Evolutionary conservation across 2,797 vertebrate genomes (phyloP).

Genomic region (Megaceryle alcyon): DNA sequence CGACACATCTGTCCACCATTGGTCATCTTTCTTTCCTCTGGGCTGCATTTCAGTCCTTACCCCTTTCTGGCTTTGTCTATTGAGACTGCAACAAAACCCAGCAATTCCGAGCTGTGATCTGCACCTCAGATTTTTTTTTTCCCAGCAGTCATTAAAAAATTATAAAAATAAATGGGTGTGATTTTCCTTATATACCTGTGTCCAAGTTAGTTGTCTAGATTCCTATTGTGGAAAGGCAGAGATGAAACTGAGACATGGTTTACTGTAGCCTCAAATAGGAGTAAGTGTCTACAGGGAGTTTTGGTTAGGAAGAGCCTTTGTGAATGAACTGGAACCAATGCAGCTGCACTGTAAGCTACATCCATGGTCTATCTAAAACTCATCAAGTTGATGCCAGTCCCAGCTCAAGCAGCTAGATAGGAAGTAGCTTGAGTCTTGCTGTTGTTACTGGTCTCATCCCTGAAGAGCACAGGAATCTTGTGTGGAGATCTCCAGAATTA

Average conservation of each 20-base stretch:
- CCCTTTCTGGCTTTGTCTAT: background rate
- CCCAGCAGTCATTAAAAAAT: background rate
- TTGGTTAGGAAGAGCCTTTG: background rate
- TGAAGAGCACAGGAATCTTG: background rate
- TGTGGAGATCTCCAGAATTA: background rate
- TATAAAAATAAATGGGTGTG: background rate
- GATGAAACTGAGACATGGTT: background rate
- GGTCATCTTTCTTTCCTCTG: background rate
- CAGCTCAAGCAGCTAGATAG: background rate
- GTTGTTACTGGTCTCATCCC: background rate
- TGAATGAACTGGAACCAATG: background rate
- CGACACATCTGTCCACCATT: background rate
- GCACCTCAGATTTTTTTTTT: background rate
- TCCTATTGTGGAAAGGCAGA: background rate
- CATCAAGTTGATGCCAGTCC: background rate
- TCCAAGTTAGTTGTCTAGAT: background rate
- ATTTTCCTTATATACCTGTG: background rate
- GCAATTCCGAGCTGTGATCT: background rate
- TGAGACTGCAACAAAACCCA: background rate
- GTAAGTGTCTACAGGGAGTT: background rate
- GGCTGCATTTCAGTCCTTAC: background rate
- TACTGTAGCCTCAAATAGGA: background rate
- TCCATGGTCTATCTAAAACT: background rate
- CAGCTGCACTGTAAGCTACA: background rate
- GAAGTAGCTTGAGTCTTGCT: background rate